Conservation (phyloP, 2,113 vertebrate genomes). For the Mus pahari region DNA sequence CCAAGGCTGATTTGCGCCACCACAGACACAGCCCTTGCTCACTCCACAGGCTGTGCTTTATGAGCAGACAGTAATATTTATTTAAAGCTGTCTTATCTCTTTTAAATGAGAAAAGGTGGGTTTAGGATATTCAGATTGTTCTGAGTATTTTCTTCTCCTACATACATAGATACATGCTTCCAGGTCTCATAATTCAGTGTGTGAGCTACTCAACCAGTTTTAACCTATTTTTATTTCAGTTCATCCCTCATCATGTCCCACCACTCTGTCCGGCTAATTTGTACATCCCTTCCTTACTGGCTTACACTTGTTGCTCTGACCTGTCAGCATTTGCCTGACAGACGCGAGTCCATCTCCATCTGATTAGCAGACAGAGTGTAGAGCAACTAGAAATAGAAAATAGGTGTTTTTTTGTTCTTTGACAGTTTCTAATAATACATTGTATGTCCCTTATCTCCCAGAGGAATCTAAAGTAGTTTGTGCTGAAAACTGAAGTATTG, state of each 20-base stretch:
- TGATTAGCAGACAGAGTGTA: conserved; percentile 45
- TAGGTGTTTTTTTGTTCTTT: conserved; percentile 36
- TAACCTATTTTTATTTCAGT: background rate
- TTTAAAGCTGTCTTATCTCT: background rate
- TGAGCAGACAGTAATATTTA: background rate
- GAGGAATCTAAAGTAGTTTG: background rate
- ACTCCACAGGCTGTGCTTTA: background rate
- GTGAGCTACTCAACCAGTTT: background rate
- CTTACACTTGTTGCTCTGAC: background rate
- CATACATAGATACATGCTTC: background rate
- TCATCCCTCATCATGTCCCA: background rate
- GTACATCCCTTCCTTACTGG: background rate
- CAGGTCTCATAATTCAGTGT: background rate
- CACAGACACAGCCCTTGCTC: background rate
- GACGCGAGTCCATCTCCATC: conserved; percentile 59
- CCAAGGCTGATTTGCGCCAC: background rate
- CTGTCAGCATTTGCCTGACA: conserved; percentile 2
- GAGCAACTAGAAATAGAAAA: conserved; percentile 16
- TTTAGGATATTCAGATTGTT: conserved; percentile 9
- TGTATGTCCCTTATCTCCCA: background rate
- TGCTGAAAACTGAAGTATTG: background rate
- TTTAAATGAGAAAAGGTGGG: background rate
- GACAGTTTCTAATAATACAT: conserved; percentile 2
- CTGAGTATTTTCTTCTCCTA: background rate
- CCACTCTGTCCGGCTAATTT: background rate